Percentiles rank a stretch among this genome's conserved stretches.
These are phyloP conservation scores for Empis livida DNA, from an alignment of 2,888 invertebrate genomes.

Conservation along the genomic window DNA sequence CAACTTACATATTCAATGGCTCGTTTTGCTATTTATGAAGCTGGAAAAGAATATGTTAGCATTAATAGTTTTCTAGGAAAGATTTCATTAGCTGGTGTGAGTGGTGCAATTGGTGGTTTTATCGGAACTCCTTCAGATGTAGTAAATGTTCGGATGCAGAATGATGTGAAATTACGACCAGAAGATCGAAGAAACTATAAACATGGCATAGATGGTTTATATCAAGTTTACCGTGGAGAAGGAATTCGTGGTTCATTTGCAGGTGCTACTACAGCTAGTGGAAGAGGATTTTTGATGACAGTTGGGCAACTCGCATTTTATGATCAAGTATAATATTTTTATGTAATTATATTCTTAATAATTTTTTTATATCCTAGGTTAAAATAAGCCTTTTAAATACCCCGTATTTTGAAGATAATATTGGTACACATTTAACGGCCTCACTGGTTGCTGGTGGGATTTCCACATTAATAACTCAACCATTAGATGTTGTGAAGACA, in stretches of 20 bases:
- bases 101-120: slow-evolving; percentile 82
- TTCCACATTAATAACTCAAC: slow-evolving; percentile 66
- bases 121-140: slow-evolving; percentile 95
- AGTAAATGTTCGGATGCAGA: slow-evolving; percentile 98
- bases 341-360: neutral
- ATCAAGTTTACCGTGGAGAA: slow-evolving; percentile 68
- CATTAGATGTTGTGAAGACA: slow-evolving; percentile 94
- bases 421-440: slow-evolving; percentile 75
- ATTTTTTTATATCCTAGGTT: slow-evolving; percentile 46
- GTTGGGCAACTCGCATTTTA: slow-evolving; percentile 96
- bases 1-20: slow-evolving; percentile 93
- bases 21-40: slow-evolving; percentile 62
- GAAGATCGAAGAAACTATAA: slow-evolving; percentile 89
- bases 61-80: slow-evolving; percentile 45
- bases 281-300: slow-evolving; percentile 87
- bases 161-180: slow-evolving; percentile 82
- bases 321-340: slow-evolving; percentile 56
- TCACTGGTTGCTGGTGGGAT: slow-evolving; percentile 66
- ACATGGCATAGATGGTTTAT: slow-evolving; percentile 85
- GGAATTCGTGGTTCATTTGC: slow-evolving; percentile 70
- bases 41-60: slow-evolving; percentile 49
- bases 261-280: slow-evolving; percentile 82
- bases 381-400: slow-evolving; percentile 46
- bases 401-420: slow-evolving; percentile 68
- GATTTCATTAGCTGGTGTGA: slow-evolving; percentile 42